Conservation (phyloP, 1,140 invertebrate species). For the Drosophila albomicans region DNA sequence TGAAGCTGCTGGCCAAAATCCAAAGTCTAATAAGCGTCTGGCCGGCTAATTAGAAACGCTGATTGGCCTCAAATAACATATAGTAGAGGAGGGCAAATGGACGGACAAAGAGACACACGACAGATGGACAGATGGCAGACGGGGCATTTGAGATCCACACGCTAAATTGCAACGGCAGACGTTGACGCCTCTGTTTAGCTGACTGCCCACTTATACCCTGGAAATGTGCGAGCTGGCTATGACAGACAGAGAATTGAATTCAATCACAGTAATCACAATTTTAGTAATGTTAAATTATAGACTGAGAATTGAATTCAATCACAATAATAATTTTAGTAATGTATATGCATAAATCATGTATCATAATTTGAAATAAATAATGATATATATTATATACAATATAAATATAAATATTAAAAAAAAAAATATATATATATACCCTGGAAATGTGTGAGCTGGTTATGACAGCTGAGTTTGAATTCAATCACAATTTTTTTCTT, state of each 20-base stretch:
- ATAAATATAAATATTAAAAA: too few species aligned
- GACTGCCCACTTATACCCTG: conserved; percentile 27
- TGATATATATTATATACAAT: too few species aligned
- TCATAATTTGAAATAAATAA: too few species aligned
- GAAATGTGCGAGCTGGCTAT: background rate
- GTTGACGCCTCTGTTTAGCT: conserved; percentile 33
- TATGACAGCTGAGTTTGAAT: too few species aligned
- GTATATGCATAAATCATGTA: too few species aligned
- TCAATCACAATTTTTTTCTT: too few species aligned
- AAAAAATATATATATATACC: too few species aligned
- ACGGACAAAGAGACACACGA: background rate
- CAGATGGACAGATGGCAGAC: conserved; percentile 3
- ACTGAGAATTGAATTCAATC: background rate
- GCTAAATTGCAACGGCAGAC: conserved; percentile 47
- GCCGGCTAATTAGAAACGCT: conserved; percentile 69
- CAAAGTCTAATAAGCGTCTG: conserved; percentile 67
- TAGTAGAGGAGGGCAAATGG: background rate
- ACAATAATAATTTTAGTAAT: too few species aligned
- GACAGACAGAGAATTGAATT: background rate
- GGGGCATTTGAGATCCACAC: conserved; percentile 23
- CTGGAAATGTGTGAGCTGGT: too few species aligned
- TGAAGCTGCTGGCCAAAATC: conserved; percentile 48
- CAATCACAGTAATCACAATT: too few species aligned
- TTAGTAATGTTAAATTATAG: background rate
- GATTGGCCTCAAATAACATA: conserved; percentile 52